phyloP scores from a whole-genome alignment of 2,113 vertebrate species.

The Phaethornis superciliosus region DNA sequence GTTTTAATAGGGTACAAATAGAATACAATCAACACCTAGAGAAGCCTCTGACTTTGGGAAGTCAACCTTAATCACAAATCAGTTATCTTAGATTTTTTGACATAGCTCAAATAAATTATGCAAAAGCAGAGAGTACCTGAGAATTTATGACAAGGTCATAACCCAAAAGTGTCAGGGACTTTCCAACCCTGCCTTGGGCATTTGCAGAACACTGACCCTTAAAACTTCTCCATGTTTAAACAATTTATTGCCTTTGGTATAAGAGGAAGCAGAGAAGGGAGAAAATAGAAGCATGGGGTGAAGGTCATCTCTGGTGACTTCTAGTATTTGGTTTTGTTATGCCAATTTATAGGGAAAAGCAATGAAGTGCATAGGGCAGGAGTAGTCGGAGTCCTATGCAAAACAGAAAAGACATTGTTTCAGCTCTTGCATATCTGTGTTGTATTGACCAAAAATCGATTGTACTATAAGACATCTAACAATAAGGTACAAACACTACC shows the following conservation, averaged over 20 bases:
- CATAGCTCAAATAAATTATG: slow-evolving; percentile 23
- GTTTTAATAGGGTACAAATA: background rate
- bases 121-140: slow-evolving; percentile 9
- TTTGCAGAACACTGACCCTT: slow-evolving; percentile 34
- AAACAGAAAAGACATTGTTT: background rate
- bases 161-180: background rate
- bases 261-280: slow-evolving; percentile 2
- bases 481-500: background rate
- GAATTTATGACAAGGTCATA: slow-evolving; percentile 54
- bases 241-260: slow-evolving; percentile 36
- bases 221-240: slow-evolving; percentile 55
- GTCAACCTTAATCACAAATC: slow-evolving; percentile 16
- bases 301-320: slow-evolving; percentile 23
- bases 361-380: background rate
- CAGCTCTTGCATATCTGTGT: background rate
- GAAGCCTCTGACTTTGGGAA: background rate
- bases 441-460: background rate
- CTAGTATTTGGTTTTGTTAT: background rate
- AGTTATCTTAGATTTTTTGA: slow-evolving; percentile 13
- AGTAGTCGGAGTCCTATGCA: background rate
- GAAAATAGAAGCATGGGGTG: slow-evolving; percentile 4
- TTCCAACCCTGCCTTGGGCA: slow-evolving; percentile 21
- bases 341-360: background rate
- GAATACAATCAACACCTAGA: background rate
- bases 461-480: background rate